A percentile compares a stretch with the other conserved stretches of the same genome.
Evolutionary conservation across 2,797 vertebrate genomes (phyloP).

Genomic region (Chaetophractus vellerosus): DNA sequence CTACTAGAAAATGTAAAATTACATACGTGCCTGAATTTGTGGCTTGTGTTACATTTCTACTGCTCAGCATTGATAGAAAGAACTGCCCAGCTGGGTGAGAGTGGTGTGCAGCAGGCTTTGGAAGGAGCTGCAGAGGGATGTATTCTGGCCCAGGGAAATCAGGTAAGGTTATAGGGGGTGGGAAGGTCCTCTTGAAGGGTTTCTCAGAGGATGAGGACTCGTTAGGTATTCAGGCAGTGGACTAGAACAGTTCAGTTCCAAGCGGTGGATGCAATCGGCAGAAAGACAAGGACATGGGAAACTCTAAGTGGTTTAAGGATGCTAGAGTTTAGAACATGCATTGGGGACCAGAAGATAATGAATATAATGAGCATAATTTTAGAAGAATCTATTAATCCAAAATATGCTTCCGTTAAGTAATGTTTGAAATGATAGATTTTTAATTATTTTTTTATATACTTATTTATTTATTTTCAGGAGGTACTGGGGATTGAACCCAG

Average conservation of each 20-base stretch:
- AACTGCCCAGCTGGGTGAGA: neutral
- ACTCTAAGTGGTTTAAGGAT: neutral
- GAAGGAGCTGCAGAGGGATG: neutral
- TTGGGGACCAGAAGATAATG: neutral
- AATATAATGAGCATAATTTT: slow-evolving; percentile 5
- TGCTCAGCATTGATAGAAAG: neutral
- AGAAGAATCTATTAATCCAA: slow-evolving; percentile 12
- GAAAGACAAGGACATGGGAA: neutral
- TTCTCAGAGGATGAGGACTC: neutral
- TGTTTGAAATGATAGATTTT: neutral
- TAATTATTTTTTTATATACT: too few relatives aligned
- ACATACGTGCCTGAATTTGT: neutral
- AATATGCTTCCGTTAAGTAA: neutral
- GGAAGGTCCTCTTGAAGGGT: neutral
- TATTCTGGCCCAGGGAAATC: neutral
- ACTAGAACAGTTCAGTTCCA: neutral
- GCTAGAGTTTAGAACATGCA: neutral
- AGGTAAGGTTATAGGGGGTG: neutral
- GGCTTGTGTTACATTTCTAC: neutral
- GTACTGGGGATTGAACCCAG: too few relatives aligned
- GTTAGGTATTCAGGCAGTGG: neutral
- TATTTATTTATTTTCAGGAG: too few relatives aligned
- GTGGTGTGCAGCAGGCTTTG: neutral
- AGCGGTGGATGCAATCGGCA: neutral
- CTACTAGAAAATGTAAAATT: neutral